Evolutionary conservation across 2,797 vertebrate genomes (phyloP).

Genomic region (Malurus leucopterus): DNA sequence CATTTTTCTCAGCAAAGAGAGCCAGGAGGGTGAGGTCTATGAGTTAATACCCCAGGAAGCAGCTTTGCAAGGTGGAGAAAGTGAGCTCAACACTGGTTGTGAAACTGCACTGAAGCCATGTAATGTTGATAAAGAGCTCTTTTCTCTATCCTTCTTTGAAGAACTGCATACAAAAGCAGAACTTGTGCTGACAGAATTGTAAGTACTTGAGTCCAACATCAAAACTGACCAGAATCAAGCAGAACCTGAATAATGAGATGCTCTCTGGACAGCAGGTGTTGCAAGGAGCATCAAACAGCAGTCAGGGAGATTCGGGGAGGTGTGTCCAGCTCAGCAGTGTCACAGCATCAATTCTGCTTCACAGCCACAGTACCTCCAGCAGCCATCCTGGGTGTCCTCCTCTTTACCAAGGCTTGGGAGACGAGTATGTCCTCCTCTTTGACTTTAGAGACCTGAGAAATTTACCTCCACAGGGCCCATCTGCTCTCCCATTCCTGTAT

Average conservation of each 20-base stretch:
- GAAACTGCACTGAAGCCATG: accelerated
- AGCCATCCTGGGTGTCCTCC: background rate
- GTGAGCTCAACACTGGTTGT: background rate
- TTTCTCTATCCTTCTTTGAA: background rate
- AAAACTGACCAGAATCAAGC: background rate
- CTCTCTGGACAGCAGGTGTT: background rate
- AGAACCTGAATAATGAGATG: background rate
- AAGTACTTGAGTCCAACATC: background rate
- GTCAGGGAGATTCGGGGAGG: too few species aligned
- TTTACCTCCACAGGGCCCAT: background rate
- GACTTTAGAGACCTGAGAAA: background rate
- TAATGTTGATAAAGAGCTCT: accelerated
- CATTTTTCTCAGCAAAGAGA: background rate
- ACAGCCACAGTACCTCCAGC: background rate
- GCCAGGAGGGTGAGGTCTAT: background rate
- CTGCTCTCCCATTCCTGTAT: background rate
- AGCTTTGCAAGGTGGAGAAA: background rate
- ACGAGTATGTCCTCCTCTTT: too few species aligned
- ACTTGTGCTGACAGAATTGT: background rate
- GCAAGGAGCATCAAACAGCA: background rate
- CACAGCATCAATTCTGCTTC: background rate
- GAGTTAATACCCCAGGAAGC: background rate
- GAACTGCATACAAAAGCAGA: accelerated
- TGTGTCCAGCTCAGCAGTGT: accelerated
- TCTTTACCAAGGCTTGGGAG: background rate